phyloP scores from a whole-genome alignment of 2,797 vertebrate species.

The Thaleichthys pacificus region DNA sequence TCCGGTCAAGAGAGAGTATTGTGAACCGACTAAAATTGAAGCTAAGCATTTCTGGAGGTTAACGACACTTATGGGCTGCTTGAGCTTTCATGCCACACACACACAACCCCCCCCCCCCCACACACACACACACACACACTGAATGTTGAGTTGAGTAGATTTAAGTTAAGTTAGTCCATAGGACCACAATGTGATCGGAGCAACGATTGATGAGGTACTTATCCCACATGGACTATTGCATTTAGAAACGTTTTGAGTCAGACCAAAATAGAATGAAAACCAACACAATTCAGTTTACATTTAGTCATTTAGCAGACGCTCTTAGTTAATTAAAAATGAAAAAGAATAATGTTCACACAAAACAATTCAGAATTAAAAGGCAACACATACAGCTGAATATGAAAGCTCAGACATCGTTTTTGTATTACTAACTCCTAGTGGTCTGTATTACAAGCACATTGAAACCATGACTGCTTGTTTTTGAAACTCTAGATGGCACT shows the following conservation, averaged over 20 bases:
- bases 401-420: too few relatives aligned
- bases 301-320: too few relatives aligned
- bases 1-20: slow-evolving; percentile 39
- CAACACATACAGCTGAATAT: too few relatives aligned
- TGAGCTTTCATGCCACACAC: slow-evolving; percentile 24
- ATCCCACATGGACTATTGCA: too few relatives aligned
- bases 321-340: neutral
- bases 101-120: neutral
- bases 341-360: neutral
- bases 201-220: too few relatives aligned
- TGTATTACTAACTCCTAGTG: neutral
- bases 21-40: slow-evolving; percentile 33
- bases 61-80: slow-evolving; percentile 18
- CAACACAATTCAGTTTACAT: neutral
- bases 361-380: neutral
- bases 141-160: neutral
- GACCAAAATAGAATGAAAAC: neutral
- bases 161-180: neutral
- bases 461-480: slow-evolving; percentile 17
- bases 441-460: neutral
- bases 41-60: slow-evolving; percentile 29
- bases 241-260: too few relatives aligned
- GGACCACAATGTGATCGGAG: too few relatives aligned
- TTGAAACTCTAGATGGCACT: slow-evolving; percentile 72
- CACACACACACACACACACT: too few relatives aligned